phyloP scores from a whole-genome alignment of 2,797 vertebrate species.

The Ctenopoma multispine region DNA sequence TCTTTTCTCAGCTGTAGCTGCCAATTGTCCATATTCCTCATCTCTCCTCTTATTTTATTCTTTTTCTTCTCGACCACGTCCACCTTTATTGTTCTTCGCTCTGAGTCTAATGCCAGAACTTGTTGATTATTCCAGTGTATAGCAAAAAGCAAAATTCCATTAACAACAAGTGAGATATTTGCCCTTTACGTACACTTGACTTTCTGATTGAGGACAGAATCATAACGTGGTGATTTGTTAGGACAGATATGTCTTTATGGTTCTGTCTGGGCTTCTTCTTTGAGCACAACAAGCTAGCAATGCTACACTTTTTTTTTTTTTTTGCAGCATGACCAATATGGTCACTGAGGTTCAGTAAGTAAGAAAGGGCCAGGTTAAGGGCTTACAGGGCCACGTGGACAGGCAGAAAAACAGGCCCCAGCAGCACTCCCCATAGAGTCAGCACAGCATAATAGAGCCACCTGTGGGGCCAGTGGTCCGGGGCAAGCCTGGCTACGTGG shows the following conservation, averaged over 20 bases:
- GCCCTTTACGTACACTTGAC: not conserved
- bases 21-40: slow-evolving; percentile 40
- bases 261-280: not conserved
- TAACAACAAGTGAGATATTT: not conserved
- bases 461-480: slow-evolving; percentile 19
- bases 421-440: slow-evolving; percentile 23
- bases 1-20: slow-evolving; percentile 64
- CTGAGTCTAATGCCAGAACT: not conserved
- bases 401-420: slow-evolving; percentile 44
- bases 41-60: slow-evolving; percentile 14
- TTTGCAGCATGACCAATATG: slow-evolving; percentile 4
- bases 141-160: not conserved
- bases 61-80: not conserved
- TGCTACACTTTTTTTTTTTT: not conserved
- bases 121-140: not conserved
- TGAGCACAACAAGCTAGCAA: not conserved
- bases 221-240: not conserved
- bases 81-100: slow-evolving; percentile 5
- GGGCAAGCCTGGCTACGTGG: slow-evolving; percentile 21
- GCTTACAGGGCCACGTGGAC: slow-evolving; percentile 23
- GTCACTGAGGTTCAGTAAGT: slow-evolving; percentile 31
- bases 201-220: not conserved
- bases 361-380: slow-evolving; percentile 21
- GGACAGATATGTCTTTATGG: too few species aligned
- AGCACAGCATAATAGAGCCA: slow-evolving; percentile 43